Conservation (phyloP, 2,113 vertebrate species). For the Cranoglanis bouderius region DNA sequence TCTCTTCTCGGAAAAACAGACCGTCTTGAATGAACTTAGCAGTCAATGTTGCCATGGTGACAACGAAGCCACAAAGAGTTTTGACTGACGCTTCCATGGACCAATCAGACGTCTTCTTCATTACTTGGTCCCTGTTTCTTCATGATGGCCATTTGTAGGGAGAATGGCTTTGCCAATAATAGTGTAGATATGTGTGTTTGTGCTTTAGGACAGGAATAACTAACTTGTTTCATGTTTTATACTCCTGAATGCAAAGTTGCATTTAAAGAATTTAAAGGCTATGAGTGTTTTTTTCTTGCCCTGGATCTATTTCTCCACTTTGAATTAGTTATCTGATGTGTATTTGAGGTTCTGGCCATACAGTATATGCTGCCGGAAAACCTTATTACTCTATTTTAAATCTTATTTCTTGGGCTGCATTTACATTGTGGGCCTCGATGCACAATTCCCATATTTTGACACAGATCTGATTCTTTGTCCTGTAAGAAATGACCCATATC, state of each 20-base stretch:
- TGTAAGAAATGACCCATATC: background rate
- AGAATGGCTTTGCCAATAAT: slow-evolving; percentile 39
- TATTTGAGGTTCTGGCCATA: background rate
- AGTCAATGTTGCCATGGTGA: slow-evolving; percentile 56
- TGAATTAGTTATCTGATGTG: background rate
- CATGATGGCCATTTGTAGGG: slow-evolving; percentile 29
- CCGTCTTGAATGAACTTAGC: slow-evolving; percentile 47
- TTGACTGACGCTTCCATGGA: slow-evolving; percentile 32
- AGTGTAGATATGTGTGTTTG: slow-evolving; percentile 14
- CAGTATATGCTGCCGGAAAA: background rate
- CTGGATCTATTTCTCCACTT: background rate
- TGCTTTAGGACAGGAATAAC: slow-evolving; percentile 7
- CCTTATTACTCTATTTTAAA: background rate
- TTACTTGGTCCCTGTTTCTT: slow-evolving; percentile 15
- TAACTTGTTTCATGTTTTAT: slow-evolving; percentile 13
- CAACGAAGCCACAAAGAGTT: slow-evolving; percentile 23
- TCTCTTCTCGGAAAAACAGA: slow-evolving; percentile 50
- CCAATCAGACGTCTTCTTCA: slow-evolving; percentile 33
- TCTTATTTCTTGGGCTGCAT: background rate
- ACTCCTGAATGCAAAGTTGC: background rate
- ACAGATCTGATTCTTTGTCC: background rate
- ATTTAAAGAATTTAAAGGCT: background rate
- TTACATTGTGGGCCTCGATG: background rate
- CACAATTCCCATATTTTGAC: background rate
- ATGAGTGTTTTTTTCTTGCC: background rate